phyloP scores from a whole-genome alignment of 2,797 vertebrate species.

The Furcifer pardalis region DNA sequence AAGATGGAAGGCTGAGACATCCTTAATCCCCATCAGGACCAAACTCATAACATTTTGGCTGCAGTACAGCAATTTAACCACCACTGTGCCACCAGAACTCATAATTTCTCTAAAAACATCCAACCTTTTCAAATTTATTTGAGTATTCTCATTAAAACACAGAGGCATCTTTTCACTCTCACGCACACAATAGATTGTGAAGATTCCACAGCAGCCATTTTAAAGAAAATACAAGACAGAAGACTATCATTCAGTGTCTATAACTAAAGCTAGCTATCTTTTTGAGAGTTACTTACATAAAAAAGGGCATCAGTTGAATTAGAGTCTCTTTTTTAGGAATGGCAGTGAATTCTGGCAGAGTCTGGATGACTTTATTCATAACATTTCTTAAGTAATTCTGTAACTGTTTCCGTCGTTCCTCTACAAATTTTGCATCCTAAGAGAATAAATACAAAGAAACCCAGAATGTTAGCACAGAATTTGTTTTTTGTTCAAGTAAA shows the following conservation, averaged over 20 bases:
- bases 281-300: conserved; percentile 84
- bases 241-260: not conserved
- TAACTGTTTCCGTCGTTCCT: conserved; percentile 94
- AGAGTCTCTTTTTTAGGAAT: conserved; percentile 92
- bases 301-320: conserved; percentile 92
- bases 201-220: not conserved
- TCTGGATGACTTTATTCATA: conserved; percentile 98
- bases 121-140: conserved; percentile 22
- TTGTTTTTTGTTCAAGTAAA: not conserved
- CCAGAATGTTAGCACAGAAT: not conserved
- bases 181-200: not conserved
- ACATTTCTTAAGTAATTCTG: conserved; percentile 93
- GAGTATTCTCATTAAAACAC: not conserved
- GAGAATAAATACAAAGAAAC: conserved; percentile 20
- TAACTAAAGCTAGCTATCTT: not conserved
- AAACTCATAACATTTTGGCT: too few relatives aligned
- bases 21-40: too few relatives aligned
- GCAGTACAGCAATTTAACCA: too few relatives aligned
- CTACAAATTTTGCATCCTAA: conserved; percentile 97
- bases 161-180: not conserved
- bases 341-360: conserved; percentile 89
- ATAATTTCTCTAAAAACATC: conserved; percentile 13
- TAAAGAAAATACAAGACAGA: conserved; percentile 8
- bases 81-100: too few relatives aligned
- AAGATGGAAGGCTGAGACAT: too few relatives aligned